Percentiles rank a stretch among this genome's conserved stretches.
These are phyloP conservation scores for Spea hammondii DNA, from an alignment of 2,797 vertebrate genomes.

Conservation along the genomic window DNA sequence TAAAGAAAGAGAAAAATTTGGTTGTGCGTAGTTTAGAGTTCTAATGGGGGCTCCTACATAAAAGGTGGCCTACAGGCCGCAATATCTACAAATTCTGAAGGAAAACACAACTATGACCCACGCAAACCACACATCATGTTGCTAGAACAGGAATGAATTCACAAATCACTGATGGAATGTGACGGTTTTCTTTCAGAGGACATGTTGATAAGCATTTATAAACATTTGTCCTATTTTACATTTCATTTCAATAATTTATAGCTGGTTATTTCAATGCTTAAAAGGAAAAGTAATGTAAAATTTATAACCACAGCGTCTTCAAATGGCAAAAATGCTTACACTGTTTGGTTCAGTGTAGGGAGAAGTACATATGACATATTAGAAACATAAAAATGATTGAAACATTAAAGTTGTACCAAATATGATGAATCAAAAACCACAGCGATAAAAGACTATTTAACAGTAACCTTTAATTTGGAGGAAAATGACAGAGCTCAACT, in stretches of 20 bases:
- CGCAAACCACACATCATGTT: not conserved
- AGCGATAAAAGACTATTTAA: constrained; percentile 35
- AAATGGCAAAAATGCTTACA: constrained; percentile 59
- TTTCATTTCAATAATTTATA: constrained; percentile 67
- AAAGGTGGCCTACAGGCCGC: not conserved
- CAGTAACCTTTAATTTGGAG: constrained; percentile 38
- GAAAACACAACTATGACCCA: constrained; percentile 11
- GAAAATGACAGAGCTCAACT: constrained; percentile 4
- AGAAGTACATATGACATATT: constrained; percentile 53
- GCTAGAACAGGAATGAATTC: not conserved
- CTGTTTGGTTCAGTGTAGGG: constrained; percentile 52
- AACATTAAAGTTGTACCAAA: constrained; percentile 59
- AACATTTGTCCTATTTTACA: constrained; percentile 71
- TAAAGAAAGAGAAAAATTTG: not conserved
- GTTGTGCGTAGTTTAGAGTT: too few relatives aligned
- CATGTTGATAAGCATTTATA: constrained; percentile 71
- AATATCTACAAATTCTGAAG: not conserved
- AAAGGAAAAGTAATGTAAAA: constrained; percentile 67
- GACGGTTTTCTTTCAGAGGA: constrained; percentile 59
- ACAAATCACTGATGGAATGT: constrained; percentile 26
- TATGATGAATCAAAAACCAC: constrained; percentile 21
- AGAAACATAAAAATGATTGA: constrained; percentile 55
- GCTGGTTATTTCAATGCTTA: constrained; percentile 68
- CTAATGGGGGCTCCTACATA: not conserved
- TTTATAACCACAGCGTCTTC: constrained; percentile 62